Evolutionary conservation across 2,888 invertebrate genomes (phyloP).

Genomic region (Serripes groenlandicus): DNA sequence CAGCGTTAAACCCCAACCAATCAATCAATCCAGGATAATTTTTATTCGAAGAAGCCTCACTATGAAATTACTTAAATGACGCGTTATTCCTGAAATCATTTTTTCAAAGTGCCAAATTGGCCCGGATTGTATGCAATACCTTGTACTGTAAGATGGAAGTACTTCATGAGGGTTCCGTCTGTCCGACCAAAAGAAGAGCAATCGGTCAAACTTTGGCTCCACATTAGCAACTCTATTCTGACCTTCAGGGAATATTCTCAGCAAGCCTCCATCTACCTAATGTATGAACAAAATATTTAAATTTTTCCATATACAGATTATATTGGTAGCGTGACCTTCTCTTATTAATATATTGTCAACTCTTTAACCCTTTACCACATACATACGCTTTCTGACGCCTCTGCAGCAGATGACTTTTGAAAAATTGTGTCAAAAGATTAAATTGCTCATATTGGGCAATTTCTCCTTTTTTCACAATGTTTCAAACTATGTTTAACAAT

Average conservation of each 20-base stretch:
- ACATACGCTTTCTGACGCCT: neutral
- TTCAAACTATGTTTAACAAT: too few species aligned
- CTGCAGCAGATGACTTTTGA: neutral
- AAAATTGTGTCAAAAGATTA: too few species aligned
- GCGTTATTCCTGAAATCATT: too few species aligned
- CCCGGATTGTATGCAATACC: too few species aligned
- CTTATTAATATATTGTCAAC: too few species aligned
- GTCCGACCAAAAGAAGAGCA: constrained; percentile 99
- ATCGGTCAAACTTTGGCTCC: constrained; percentile 96
- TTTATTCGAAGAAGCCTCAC: neutral
- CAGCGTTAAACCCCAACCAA: too few species aligned
- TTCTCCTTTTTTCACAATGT: too few species aligned
- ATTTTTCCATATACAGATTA: neutral
- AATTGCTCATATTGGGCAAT: too few species aligned
- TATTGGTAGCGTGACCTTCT: neutral
- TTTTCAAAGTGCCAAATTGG: too few species aligned
- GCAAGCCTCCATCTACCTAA: constrained; percentile 91
- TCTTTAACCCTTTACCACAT: neutral
- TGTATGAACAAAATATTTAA: neutral
- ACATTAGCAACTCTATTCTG: constrained; percentile 94
- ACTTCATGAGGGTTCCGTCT: constrained; percentile 98
- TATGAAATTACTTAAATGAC: too few species aligned
- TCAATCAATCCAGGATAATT: too few species aligned
- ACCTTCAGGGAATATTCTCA: constrained; percentile 95
- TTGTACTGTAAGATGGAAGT: constrained; percentile 95